A percentile compares a stretch with the other conserved stretches of the same genome.
phyloP scores from a whole-genome alignment of 2,797 vertebrate species.

The Odontamblyopus lacepedii region DNA sequence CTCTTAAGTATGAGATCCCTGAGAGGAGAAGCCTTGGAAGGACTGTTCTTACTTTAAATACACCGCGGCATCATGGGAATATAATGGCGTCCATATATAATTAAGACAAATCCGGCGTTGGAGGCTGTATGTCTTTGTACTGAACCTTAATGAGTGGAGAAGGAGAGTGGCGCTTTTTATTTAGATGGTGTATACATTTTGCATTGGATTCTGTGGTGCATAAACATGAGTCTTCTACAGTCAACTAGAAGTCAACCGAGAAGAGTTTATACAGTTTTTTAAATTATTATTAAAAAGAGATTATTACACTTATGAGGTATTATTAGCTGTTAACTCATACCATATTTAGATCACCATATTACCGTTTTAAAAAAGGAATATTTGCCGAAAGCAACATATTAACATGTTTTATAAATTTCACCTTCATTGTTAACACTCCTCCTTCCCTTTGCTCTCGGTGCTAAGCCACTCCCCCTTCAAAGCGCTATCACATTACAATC shows the following conservation, averaged over 20 bases:
- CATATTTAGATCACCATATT: too few species aligned
- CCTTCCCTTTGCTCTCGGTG: too few species aligned
- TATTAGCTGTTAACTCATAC: too few species aligned
- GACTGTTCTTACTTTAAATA: constrained; percentile 76
- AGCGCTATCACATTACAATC: too few species aligned
- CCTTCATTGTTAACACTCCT: too few species aligned
- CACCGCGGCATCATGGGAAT: constrained; percentile 67
- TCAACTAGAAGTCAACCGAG: background rate
- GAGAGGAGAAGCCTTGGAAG: constrained; percentile 71
- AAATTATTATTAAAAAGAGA: background rate
- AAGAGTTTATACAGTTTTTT: background rate
- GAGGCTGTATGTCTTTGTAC: constrained; percentile 64
- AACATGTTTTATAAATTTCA: too few species aligned
- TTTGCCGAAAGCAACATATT: too few species aligned
- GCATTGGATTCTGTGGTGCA: constrained; percentile 23
- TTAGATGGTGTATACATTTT: constrained; percentile 55
- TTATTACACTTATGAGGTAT: too few species aligned
- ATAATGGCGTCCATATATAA: constrained; percentile 74
- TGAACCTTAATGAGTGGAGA: constrained; percentile 58
- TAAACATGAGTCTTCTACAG: background rate
- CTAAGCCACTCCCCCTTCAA: too few species aligned
- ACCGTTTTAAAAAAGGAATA: too few species aligned
- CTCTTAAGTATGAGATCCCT: constrained; percentile 77
- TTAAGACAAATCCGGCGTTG: constrained; percentile 68
- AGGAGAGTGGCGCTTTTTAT: constrained; percentile 35